Conservation (phyloP, 1,140 invertebrate genomes). For the Diabrotica undecimpunctata region DNA sequence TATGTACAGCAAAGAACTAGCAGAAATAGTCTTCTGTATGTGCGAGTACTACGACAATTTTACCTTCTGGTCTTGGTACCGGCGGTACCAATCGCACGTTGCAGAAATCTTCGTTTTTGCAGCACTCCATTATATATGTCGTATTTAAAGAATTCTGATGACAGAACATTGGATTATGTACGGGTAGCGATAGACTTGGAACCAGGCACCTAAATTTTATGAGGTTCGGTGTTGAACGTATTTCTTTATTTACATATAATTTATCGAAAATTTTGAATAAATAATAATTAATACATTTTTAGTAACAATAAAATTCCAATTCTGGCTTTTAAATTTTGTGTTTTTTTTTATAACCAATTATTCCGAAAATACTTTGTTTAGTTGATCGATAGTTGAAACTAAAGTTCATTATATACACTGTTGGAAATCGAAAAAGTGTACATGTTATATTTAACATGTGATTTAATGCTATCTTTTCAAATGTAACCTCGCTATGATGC, state of each 20-base stretch:
- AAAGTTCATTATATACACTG: too few relatives aligned
- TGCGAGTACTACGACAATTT: slow-evolving; percentile 17
- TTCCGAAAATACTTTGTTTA: too few relatives aligned
- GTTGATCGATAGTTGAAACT: too few relatives aligned
- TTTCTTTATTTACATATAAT: background rate
- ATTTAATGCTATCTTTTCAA: too few relatives aligned
- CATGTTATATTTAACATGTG: too few relatives aligned
- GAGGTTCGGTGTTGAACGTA: slow-evolving; percentile 8
- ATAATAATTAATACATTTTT: background rate
- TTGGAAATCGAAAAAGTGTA: too few relatives aligned
- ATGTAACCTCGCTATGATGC: too few relatives aligned
- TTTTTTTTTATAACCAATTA: too few relatives aligned
- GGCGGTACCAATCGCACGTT: slow-evolving; percentile 51
- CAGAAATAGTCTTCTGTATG: slow-evolving; percentile 6
- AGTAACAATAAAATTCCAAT: background rate
- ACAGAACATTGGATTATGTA: slow-evolving; percentile 48
- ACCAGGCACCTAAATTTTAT: slow-evolving; percentile 47
- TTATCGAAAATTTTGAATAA: background rate
- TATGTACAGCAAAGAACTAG: slow-evolving; percentile 4
- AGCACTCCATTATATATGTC: slow-evolving; percentile 62
- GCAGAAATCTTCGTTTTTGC: slow-evolving; percentile 57
- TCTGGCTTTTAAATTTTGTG: background rate
- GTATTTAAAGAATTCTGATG: slow-evolving; percentile 48
- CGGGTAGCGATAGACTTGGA: slow-evolving; percentile 41
- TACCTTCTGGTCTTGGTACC: slow-evolving; percentile 51